Base-by-base conservation (phyloP, 2,888 invertebrate species). In the Drosophila neotestacea region DNA sequence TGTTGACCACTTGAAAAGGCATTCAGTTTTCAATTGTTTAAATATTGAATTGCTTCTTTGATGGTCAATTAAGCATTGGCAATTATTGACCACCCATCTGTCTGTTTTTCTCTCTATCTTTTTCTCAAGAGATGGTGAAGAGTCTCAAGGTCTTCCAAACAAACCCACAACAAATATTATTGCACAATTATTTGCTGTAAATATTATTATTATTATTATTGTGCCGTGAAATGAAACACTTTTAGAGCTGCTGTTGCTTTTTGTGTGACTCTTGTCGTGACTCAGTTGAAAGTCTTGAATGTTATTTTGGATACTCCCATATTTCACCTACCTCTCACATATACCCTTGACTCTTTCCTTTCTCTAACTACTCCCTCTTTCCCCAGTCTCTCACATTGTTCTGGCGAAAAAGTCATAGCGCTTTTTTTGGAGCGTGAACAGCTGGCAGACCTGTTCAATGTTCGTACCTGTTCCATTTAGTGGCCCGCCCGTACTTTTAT, bases 401-500 rank as follows among this genome's bases (percentile, higher is more conserved):
- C 87, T 82, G 67, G 70, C 59, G 46, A 73, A 69, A 79, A 77
- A 84, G 86, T 80, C 75, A 79, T 64, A 68, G 83, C 72, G 58
- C 59, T 82, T 79, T 88, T 84, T 85, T 85, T 81, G 87, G 84
- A 85, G 84, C 84, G 84, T 85, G 84, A 85, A 85, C 89, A 85
- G 84, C 87, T 84, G 80, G 79, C 65, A 51, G 64, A 75, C 65
- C 56, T 59, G 54, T 59, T 62, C 11, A 50, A 50, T 50, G 32
- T n/a, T 16, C 63, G 44, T 88, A 84, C 88, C 84, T 88, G 84
- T 79, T 84, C 89, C 88, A 84, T 84, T 88, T 84, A 76, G 64
- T 46, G 84, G 89, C 71, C 81, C 82, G 86, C 86, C 84, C 81
- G 83, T 88, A 85, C 89, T 85, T 85, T 86, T 85, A 88, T 85